Base-by-base conservation (phyloP, 2,113 vertebrate species). In the Mustela nigripes region DNA sequence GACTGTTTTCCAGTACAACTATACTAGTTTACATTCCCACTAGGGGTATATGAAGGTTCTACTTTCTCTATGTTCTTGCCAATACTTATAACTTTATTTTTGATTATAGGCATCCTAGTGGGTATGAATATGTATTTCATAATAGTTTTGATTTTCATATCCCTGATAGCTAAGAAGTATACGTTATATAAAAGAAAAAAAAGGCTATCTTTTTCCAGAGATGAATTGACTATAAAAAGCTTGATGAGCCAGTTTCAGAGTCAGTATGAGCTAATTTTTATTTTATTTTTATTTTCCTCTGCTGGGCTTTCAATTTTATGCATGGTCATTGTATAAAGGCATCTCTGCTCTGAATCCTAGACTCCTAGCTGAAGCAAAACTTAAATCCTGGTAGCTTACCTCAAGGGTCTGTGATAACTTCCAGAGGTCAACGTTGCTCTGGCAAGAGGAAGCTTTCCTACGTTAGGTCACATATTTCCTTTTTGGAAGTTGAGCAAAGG, bases 91-190 rank as follows among this genome's bases (percentile, higher is more conserved):
- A 82, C 12, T 74, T 12, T 69, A 31, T 80, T 87, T 96, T 97
- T 91, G n/a, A 86, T 85, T 85, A 39, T 81, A 83, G 50, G 22
- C 19, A 48, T 53, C 16, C 58, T 96, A 53, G 24, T 62, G 42
- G 39, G 31, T 93, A 36, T 96, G 42, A 85, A 93, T 24, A 96
- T 24, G 93, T 89, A 76, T 81, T 15, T 53, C 31, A 53, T 22
- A 76, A 63, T 97, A 48, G 71, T 80, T 96, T 97, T 89, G 63
- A 79, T 96, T 92, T 97, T 63, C 53, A 85, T 92, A 82, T 91
- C 48, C 33, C 39, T 87, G 84, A 73, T 92, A 79, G 31, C 19
- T 86, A 82, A 84, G 56, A 82, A 62, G 36, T 31, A 10, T 76
- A 67, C 82, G 60, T 89, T 92, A 85, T 79, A 88, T 88, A 95